phyloP scores from a whole-genome alignment of 2,888 invertebrate species.

The Perdita meconis region DNA sequence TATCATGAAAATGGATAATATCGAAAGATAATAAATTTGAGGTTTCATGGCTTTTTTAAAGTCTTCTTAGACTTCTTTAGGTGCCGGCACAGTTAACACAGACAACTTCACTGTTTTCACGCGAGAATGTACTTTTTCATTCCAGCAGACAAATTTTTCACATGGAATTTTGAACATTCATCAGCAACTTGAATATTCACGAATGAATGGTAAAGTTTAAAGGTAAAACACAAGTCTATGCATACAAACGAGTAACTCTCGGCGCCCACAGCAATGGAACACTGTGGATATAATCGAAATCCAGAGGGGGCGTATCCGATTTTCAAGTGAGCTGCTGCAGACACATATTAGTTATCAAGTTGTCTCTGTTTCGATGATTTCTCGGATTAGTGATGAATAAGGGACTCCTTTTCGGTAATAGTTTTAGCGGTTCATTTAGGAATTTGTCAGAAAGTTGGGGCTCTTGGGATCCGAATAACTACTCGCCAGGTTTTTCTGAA shows the following conservation, averaged over 20 bases:
- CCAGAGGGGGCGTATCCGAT: slow-evolving; percentile 63
- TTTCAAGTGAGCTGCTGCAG: slow-evolving; percentile 34
- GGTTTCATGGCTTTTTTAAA: background rate
- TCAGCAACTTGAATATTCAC: background rate
- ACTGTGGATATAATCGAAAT: slow-evolving; percentile 48
- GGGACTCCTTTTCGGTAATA: background rate
- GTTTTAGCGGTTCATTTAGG: background rate
- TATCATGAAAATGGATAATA: background rate
- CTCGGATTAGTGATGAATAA: background rate
- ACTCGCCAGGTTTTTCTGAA: background rate
- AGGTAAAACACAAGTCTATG: background rate
- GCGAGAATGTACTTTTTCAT: background rate
- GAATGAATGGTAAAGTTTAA: background rate
- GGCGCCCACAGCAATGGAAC: slow-evolving; percentile 10
- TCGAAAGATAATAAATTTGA: background rate
- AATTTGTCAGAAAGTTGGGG: background rate
- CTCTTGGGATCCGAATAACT: background rate
- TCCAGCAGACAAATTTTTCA: background rate
- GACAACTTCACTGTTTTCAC: background rate
- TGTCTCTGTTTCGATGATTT: background rate
- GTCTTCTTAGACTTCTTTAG: background rate
- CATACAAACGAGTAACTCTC: slow-evolving; percentile 13
- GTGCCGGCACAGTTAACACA: background rate
- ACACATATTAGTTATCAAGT: slow-evolving; percentile 41
- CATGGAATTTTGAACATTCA: background rate